phyloP scores from a whole-genome alignment of 2,113 vertebrate species.

The Saiga tatarica region DNA sequence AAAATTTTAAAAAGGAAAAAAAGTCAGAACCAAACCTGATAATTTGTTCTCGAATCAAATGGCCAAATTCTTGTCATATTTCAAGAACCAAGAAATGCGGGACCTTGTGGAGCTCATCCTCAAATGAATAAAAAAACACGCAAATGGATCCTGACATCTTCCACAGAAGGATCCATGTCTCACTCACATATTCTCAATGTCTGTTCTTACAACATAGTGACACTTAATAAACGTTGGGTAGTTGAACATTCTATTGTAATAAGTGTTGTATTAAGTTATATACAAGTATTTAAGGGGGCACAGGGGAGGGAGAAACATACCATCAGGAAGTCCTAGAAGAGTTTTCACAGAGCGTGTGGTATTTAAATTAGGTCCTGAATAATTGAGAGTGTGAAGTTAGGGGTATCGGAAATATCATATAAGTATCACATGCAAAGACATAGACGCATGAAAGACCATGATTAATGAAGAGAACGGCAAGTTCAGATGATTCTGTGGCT shows the following conservation, averaged over 20 bases:
- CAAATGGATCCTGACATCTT: background rate
- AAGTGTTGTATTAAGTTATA: background rate
- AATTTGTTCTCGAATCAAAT: background rate
- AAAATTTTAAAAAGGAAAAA: background rate
- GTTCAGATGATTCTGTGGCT: background rate
- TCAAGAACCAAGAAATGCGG: background rate
- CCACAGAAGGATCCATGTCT: background rate
- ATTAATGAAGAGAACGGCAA: background rate
- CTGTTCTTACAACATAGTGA: background rate
- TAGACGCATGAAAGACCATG: background rate
- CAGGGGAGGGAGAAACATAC: background rate
- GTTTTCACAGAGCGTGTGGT: background rate
- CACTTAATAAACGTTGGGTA: background rate
- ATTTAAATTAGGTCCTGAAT: background rate
- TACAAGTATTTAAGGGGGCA: background rate
- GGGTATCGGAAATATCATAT: background rate
- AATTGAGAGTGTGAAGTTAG: background rate
- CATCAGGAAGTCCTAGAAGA: background rate
- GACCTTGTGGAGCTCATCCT: background rate
- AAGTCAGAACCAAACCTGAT: background rate
- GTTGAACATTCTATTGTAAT: background rate
- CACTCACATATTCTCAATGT: background rate
- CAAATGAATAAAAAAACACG: background rate
- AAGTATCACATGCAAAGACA: background rate
- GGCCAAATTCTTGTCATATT: background rate